These are phyloP conservation scores for Achatina immaculata DNA, from an alignment of 1,140 invertebrate species.

Conservation along the genomic window DNA sequence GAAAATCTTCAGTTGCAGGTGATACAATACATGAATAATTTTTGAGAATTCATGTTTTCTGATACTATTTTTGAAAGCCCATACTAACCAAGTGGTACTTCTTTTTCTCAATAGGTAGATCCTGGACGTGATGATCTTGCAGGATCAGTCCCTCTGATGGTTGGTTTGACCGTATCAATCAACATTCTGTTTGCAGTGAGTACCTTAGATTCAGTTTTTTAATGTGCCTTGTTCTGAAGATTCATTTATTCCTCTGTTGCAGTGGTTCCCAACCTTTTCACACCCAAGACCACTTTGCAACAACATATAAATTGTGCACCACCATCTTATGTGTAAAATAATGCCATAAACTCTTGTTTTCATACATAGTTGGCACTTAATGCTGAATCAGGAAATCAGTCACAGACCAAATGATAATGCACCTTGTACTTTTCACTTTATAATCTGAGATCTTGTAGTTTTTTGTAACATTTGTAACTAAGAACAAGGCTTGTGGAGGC, in stretches of 20 bases:
- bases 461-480: too few species aligned
- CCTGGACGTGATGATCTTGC: conserved; percentile 80
- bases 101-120: conserved; percentile 79
- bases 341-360: background rate
- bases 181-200: conserved; percentile 55
- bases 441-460: too few species aligned
- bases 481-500: too few species aligned
- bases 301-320: background rate
- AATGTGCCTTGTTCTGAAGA: background rate
- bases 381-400: too few species aligned
- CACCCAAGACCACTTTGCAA: background rate
- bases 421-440: too few species aligned
- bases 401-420: too few species aligned
- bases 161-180: conserved; percentile 76
- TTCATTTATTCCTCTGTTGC: background rate
- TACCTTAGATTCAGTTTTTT: background rate
- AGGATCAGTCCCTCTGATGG: conserved; percentile 87
- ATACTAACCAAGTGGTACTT: too few species aligned
- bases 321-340: background rate
- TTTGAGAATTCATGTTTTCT: too few species aligned
- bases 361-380: too few species aligned
- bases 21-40: too few species aligned
- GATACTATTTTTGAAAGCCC: too few species aligned
- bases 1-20: too few species aligned
- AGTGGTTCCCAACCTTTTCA: background rate